Evolutionary conservation across 2,888 invertebrate species (phyloP), one percentile per base, ranked within the genome.

Genomic region (Ochropleura plecta): DNA sequence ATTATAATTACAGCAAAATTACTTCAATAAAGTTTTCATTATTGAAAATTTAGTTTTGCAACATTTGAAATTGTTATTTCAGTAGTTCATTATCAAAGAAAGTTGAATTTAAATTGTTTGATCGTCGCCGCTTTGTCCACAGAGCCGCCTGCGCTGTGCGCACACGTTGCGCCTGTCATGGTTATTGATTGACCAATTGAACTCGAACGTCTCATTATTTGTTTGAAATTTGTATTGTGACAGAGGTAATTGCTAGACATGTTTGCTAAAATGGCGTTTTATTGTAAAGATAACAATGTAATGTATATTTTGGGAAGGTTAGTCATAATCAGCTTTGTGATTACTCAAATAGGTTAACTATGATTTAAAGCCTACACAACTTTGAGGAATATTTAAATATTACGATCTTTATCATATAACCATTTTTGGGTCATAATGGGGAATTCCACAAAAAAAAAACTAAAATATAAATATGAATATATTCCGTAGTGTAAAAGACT

Each of bases 181-280:
- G 86, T 92, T 92, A 91, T 90, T 90, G 90, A 91, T 91, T 90
- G 91, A 91, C 89, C 90, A 87, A 89, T 90, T 93, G 91, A 93
- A 93, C 92, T 86, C 87, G 67, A 78, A 81, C 80, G 83, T 83
- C 87, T 90, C 83, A 74, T 79, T 88, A 90, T 91, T 90, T 92
- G 89, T 91, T 90, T 88, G 86, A 84, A 86, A 88, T 89, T 86
- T 83, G 78, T 88, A 86, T 89, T 90, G 87, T 90, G 87, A 90
- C 85, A 88, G 81, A 81, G 76, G 76, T 92, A 88, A 91, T 90
- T 88, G 87, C 87, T 88, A 85, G 88, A 80, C 78, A 67, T 77
- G 68, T 81, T 30, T 85, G 82, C 73, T 86, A 73, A 86, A 82
- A 82, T 70, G 42, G 42, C 57, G 55, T 70, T 79, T 71, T 68